Conservation (phyloP, 2,113 vertebrate genomes). For the Crotalus viridis region DNA sequence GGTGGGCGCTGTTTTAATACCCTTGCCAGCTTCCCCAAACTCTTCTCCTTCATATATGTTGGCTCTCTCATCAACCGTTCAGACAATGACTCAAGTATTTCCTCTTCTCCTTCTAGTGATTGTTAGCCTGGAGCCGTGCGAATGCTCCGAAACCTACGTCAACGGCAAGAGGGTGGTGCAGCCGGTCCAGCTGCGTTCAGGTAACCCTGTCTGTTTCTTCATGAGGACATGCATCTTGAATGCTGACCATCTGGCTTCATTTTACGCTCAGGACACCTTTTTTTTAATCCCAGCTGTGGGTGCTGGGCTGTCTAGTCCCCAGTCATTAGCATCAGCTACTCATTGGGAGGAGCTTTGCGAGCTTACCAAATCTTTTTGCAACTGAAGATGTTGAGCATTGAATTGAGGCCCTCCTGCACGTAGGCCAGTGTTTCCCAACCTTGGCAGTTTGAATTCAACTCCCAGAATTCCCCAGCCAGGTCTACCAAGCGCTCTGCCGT, state of each 20-base stretch:
- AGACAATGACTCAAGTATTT: background rate
- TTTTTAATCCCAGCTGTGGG: background rate
- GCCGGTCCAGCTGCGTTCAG: constrained; percentile 91
- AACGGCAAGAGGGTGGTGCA: constrained; percentile 93
- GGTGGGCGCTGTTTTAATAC: background rate
- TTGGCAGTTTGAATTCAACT: background rate
- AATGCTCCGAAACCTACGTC: constrained; percentile 94
- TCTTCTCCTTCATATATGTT: background rate
- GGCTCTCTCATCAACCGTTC: background rate
- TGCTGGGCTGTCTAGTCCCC: too few relatives aligned
- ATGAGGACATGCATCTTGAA: background rate
- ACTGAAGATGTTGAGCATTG: background rate
- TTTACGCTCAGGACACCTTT: background rate
- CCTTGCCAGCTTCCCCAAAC: background rate
- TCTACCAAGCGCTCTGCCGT: background rate
- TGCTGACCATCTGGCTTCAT: background rate
- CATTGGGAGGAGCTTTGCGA: background rate
- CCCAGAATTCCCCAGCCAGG: background rate
- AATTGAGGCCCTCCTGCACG: background rate
- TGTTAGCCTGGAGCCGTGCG: constrained; percentile 91
- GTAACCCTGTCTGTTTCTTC: constrained; percentile 62
- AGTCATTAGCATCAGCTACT: background rate
- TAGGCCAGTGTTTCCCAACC: background rate
- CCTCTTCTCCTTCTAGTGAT: constrained; percentile 78
- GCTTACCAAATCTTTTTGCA: background rate